Evolutionary conservation across 2,797 vertebrate genomes (phyloP), one percentile per base, ranked within the genome.

Genomic region (Sternotherus odoratus): DNA sequence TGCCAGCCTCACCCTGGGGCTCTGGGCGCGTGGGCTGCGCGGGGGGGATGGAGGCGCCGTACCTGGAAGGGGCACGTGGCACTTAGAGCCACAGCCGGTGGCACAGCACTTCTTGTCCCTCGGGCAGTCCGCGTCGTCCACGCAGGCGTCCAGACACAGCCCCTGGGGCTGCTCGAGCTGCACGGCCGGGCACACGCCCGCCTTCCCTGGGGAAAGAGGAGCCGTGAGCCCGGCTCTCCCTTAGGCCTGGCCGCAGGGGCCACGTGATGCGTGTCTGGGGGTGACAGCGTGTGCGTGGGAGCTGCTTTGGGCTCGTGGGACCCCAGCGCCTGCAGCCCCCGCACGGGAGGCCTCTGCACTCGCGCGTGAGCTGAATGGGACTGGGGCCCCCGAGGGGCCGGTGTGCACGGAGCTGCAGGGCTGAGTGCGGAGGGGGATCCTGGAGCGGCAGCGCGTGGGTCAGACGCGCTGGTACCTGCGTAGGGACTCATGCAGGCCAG

Each of bases 71-170:
- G 30, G 43, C 30, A 1, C 66, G 39, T 24, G 48, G 63, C 88
- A 89, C 8, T 15, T 26, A 4, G 26, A 30, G 77, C 97, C 97
- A 78, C 97, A 98, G 92, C 95, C 90, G 86, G 96, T 98, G 33
- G 97, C 88, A 89, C 97, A 98, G 91, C 98, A 98, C 92, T 97
- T 98, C 85, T 98, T 83, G 28, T 94, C 49, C 43, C 78, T 92
- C 36, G 96, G 91, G 95, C 98, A 98, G 86, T 98, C 97, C 28
- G 95, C 82, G 89, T 98, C 98, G 89, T 96, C 94, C n/a, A 56
- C 46, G 77, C 98, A 98, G 26, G 93, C 96, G 63, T 79, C 77
- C 2, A n/a, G 9, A 33, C 85, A 80, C 24, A 13, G 43, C 63
- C n/a, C 48, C 23, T 5, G 4, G 23, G 63, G 17, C 11, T 17